These are phyloP conservation scores for Upupa epops DNA, from an alignment of 2,113 vertebrate genomes.

Conservation along the genomic window DNA sequence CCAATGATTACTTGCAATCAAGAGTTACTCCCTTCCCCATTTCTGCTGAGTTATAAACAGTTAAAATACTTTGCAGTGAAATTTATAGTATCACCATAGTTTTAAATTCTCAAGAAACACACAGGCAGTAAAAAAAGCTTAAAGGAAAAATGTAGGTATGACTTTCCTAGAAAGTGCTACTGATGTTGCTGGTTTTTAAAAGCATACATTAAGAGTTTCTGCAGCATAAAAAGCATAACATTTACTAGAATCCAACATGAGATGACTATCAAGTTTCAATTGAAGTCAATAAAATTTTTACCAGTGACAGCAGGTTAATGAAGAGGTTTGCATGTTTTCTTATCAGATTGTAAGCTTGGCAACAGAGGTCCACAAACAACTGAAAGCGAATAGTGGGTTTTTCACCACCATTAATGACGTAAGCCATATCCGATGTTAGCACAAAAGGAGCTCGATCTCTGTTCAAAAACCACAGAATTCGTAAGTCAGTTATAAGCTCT, in stretches of 20 bases:
- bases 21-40: neutral
- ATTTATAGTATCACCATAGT: neutral
- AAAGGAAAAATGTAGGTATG: neutral
- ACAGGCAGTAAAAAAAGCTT: neutral
- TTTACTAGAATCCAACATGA: neutral
- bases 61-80: neutral
- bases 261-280: neutral
- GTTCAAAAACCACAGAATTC: slow-evolving; percentile 43
- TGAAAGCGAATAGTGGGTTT: slow-evolving; percentile 97
- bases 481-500: neutral
- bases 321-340: slow-evolving; percentile 93
- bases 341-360: slow-evolving; percentile 96
- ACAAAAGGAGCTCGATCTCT: slow-evolving; percentile 97
- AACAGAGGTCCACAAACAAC: slow-evolving; percentile 96
- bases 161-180: neutral
- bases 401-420: slow-evolving; percentile 97
- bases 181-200: neutral
- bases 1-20: neutral
- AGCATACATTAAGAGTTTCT: neutral
- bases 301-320: slow-evolving; percentile 95
- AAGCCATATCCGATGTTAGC: slow-evolving; percentile 98
- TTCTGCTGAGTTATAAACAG: neutral
- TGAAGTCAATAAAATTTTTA: slow-evolving; percentile 63
- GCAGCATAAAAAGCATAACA: neutral
- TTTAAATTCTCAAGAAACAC: neutral